Conservation (phyloP, 2,113 vertebrate species). For the Boulengeromyrus knoepffleri region DNA sequence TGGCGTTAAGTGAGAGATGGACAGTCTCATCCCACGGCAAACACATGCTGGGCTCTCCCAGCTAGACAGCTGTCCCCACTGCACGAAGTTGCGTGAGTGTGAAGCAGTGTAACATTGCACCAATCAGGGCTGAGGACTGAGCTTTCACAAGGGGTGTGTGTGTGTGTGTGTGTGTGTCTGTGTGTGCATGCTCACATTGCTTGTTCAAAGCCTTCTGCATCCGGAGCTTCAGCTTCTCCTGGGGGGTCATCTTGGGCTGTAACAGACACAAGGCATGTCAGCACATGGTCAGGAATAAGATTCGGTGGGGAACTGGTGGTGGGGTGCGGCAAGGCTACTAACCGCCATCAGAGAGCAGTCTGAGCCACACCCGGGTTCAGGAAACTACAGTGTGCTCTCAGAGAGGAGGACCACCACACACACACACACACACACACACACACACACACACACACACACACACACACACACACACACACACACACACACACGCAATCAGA, state of each 20-base stretch:
- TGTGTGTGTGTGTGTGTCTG: neutral
- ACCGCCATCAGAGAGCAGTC: conserved; percentile 17
- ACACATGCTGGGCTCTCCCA: neutral
- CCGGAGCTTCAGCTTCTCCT: conserved; percentile 80
- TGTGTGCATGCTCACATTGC: conserved; percentile 68
- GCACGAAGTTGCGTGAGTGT: neutral
- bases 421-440: neutral
- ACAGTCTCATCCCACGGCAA: neutral
- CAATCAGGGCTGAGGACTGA: neutral
- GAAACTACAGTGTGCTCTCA: neutral
- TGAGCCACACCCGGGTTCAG: neutral
- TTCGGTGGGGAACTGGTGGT: neutral
- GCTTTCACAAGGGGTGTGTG: neutral
- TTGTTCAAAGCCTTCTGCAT: conserved; percentile 92
- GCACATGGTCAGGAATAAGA: conserved; percentile 22
- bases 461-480: neutral
- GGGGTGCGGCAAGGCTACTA: neutral
- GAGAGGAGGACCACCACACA: neutral
- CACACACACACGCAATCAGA: neutral
- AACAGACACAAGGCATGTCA: conserved; percentile 50
- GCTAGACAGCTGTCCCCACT: neutral
- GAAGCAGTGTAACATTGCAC: neutral
- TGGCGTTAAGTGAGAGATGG: neutral
- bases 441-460: neutral
- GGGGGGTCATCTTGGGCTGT: conserved; percentile 85